These are phyloP conservation scores for Podocnemis expansa DNA, from an alignment of 2,113 vertebrate genomes.

Conservation along the genomic window DNA sequence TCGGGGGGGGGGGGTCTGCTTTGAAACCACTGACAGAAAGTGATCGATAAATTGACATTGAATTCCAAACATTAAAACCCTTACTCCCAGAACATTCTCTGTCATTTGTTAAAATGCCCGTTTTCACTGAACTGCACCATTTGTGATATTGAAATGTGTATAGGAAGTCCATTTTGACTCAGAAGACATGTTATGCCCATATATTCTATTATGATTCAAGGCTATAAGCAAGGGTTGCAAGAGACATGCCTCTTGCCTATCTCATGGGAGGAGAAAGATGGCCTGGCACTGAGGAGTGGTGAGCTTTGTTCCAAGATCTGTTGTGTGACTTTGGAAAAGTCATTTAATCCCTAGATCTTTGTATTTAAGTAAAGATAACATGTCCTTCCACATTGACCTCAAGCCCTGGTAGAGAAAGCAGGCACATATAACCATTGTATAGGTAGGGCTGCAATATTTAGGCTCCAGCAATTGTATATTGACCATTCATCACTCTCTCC, in stretches of 20 bases:
- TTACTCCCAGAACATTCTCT: neutral
- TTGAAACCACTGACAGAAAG: neutral
- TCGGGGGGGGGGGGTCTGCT: no score
- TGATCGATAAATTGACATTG: neutral
- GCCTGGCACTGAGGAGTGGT: neutral
- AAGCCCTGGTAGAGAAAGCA: fast-evolving
- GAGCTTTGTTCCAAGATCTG: neutral
- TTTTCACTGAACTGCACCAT: neutral
- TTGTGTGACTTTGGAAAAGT: neutral
- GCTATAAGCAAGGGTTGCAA: neutral
- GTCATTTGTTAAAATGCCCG: neutral
- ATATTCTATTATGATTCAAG: neutral
- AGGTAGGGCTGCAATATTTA: neutral
- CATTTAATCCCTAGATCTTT: neutral
- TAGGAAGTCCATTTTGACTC: neutral
- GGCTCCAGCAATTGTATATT: neutral
- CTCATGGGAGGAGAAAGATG: neutral
- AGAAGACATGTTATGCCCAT: neutral
- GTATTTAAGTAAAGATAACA: neutral
- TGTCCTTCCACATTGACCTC: neutral
- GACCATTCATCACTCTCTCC: neutral
- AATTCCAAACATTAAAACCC: neutral
- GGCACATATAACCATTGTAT: neutral
- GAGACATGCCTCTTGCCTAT: neutral
- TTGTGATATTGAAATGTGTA: neutral